Evolutionary conservation across 2,888 invertebrate species (phyloP), one percentile per base, ranked within the genome.

Genomic region (Teleiodes luculella): DNA sequence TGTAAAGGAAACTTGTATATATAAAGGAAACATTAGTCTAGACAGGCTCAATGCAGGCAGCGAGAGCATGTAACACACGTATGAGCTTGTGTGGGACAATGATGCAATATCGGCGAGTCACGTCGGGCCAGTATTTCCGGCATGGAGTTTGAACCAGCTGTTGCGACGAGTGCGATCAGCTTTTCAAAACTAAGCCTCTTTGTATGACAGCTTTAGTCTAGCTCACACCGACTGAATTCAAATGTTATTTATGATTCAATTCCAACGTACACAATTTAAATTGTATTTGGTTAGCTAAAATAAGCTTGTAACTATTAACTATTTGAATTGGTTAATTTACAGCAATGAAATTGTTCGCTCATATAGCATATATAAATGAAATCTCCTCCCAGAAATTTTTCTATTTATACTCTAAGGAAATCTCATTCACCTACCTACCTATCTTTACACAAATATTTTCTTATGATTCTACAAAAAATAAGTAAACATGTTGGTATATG

Each of bases 61-160:
- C 28, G n/a, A n/a, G n/a, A 13, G 43, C 28, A 43, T 54, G 62
- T 56, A 53, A 57, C 51, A 36, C 60, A 43, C 55, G 43, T 54
- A 53, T 54, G 52, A 39, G 36, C 18, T 35, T 57, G 57, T 65
- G 60, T 57, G 60, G 61, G 61, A 65, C 68, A 72, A 69, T 71
- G 72, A 72, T 67, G 74, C 74, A 76, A 77, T 78, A 76, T 76
- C 70, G 61, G 58, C 62, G 55, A 66, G 77, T 76, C 82, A 81
- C 82, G 83, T 81, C 67, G 70, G 67, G 60, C 65, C 75, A 74
- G 74, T 81, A 81, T 81, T 57, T 56, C 48, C 37, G 53, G 53
- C 20, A 20, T 36, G 47, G 43, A 56, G 53, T 53, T 53, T 50
- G 53, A 16, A 33, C 56, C 56, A 65, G 65, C 58, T 65, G 66